Evolutionary conservation across 2,113 vertebrate species (phyloP).

Genomic region (Raja brachyura): DNA sequence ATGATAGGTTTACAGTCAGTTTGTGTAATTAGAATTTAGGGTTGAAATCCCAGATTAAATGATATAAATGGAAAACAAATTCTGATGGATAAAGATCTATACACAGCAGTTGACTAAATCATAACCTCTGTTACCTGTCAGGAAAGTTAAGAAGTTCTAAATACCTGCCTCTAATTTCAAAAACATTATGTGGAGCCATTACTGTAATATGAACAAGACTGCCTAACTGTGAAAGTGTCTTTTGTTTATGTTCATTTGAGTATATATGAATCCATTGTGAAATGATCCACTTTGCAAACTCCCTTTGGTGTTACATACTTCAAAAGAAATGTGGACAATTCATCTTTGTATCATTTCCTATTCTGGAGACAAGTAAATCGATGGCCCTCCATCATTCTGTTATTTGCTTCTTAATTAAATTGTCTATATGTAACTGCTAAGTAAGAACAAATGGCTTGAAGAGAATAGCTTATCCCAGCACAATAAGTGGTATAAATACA

Average conservation of each 20-base stretch:
- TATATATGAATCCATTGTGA: background rate
- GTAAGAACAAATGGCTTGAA: background rate
- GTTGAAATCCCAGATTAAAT: background rate
- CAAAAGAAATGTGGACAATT: background rate
- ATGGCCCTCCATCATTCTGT: background rate
- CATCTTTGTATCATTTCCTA: background rate
- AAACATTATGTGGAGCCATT: background rate
- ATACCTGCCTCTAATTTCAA: background rate
- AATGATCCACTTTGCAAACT: background rate
- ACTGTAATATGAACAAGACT: background rate
- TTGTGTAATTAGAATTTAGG: background rate
- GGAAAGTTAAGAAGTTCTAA: background rate
- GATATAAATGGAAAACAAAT: background rate
- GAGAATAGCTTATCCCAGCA: background rate
- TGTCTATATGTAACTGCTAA: background rate
- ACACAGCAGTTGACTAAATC: background rate
- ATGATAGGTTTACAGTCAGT: background rate
- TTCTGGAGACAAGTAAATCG: background rate
- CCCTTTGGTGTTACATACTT: background rate
- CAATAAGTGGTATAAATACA: background rate
- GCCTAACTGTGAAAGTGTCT: background rate
- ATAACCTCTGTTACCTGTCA: background rate
- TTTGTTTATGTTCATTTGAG: slow-evolving; percentile 2
- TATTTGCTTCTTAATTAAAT: background rate
- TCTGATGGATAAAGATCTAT: background rate